Percentiles rank a stretch among this genome's conserved stretches.
These are phyloP conservation scores for Didymodactylos carnosus DNA, from an alignment of 2,888 invertebrate genomes.

Conservation along the genomic window DNA sequence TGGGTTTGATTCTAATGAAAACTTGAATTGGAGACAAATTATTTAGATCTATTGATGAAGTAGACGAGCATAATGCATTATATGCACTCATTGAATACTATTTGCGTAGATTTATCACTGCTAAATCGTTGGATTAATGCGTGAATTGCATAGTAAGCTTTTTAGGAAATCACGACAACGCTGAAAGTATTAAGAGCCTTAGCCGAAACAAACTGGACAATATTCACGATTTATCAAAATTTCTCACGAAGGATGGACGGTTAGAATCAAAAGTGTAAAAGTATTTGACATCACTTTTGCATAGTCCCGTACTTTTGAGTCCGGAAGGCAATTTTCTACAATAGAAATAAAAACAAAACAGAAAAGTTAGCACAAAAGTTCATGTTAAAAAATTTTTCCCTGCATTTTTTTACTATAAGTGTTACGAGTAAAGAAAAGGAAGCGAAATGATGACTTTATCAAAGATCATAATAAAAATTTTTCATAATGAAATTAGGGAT, in stretches of 20 bases:
- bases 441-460: no score
- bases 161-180: no score
- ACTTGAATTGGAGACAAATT: neutral
- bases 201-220: neutral
- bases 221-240: neutral
- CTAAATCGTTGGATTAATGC: neutral
- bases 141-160: neutral
- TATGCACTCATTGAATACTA: neutral
- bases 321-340: neutral
- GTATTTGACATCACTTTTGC: no score
- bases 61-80: neutral
- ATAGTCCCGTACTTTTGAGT: neutral
- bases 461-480: no score
- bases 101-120: neutral
- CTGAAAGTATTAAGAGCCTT: neutral
- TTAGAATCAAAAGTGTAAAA: no score
- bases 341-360: no score
- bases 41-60: neutral
- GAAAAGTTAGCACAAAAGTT: no score
- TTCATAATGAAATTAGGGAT: no score
- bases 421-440: no score
- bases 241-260: no score
- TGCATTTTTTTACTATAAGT: no score
- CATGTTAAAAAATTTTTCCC: no score
- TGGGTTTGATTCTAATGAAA: neutral